Evolutionary conservation across 2,888 invertebrate species (phyloP), one percentile per base, ranked within the genome.

Genomic region (Charanyca ferruginea): DNA sequence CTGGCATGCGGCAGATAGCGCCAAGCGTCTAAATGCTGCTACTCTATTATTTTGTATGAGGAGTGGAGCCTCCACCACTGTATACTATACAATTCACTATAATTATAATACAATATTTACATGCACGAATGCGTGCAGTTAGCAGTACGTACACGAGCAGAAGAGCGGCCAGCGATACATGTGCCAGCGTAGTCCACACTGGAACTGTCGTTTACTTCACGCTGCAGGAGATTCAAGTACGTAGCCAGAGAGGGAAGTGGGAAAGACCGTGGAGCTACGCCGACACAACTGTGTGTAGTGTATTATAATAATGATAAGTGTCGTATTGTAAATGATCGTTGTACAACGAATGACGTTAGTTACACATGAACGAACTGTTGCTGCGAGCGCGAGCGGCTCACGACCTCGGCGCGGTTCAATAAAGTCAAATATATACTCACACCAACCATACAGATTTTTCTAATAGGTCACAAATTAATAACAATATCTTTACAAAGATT

Each of bases 91-190:
- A 77, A 77, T 66, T 53, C 54, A 58, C 49, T 69, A 69, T 83
- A 38, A 38, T 16, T 38, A 80, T 79, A 58, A 72, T 85, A 85
- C 86, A 86, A 80, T 86, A 86, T 86, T 81, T 86, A 86, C 86
- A 86, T 20, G 54, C 60, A 38, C 65, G 23, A 16, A 28, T 42
- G 28, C n/a, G 48, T 32, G 49, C 48, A 38, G 48, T 35, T 45
- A 23, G n/a, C n/a, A n/a, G 44, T 20, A 22, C 38, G 45, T 13
- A n/a, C 47, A 8, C 61, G 60, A 32, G 45, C 44, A 28, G 13
- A 18, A 22, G 13, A 13, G 25, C 25, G 38, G 11, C 0, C 7
- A 11, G 8, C 4, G 6, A 2, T 22, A 2, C n/a, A n/a, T 23
- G 22, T 9, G 54, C 4, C n/a, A 5, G 22, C 35, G 0, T 8